These are phyloP conservation scores for Lasiurus borealis DNA, from an alignment of 2,113 vertebrate species.

Conservation along the genomic window DNA sequence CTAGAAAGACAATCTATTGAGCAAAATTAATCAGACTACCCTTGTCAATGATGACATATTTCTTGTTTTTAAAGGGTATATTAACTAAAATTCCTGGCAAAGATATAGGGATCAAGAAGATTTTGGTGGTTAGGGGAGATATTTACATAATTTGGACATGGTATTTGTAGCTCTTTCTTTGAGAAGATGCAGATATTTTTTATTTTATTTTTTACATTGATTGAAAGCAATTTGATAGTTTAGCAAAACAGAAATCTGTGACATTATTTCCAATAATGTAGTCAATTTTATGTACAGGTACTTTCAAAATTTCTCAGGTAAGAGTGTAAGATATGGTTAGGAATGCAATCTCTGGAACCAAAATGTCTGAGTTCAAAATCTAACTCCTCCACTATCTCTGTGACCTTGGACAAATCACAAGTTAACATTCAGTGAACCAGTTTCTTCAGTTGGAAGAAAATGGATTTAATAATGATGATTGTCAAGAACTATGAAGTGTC, in stretches of 20 bases:
- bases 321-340: neutral
- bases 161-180: neutral
- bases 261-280: neutral
- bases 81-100: constrained; percentile 54
- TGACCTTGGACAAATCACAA: neutral
- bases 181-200: neutral
- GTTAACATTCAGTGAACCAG: neutral
- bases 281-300: neutral
- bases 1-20: constrained; percentile 60
- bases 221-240: constrained; percentile 13
- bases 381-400: neutral
- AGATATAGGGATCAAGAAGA: neutral
- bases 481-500: neutral
- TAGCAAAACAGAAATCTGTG: neutral
- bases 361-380: neutral
- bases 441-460: constrained; percentile 1
- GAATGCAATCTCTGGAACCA: neutral
- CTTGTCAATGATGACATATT: constrained; percentile 54
- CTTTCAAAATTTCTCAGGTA: neutral
- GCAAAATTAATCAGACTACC: constrained; percentile 52
- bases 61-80: constrained; percentile 56
- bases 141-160: neutral
- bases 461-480: neutral
- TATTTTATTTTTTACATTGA: neutral
- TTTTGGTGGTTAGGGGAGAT: neutral